These are phyloP conservation scores for Antheraea mylitta DNA, from an alignment of 1,140 invertebrate species.

Conservation along the genomic window DNA sequence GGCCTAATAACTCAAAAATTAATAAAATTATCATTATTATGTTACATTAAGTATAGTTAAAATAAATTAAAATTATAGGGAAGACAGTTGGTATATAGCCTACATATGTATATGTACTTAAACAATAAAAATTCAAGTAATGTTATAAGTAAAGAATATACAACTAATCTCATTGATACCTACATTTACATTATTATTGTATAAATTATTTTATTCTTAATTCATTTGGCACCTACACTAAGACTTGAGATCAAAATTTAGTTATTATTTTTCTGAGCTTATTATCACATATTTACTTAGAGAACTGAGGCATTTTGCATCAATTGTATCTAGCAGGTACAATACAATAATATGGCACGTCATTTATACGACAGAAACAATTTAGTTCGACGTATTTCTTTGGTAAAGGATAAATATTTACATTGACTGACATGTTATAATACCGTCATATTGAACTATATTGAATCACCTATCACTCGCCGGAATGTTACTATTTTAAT, in stretches of 20 bases:
- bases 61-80: neutral
- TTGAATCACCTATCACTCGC: no score
- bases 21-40: neutral
- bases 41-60: neutral
- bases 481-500: no score
- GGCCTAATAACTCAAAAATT: neutral
- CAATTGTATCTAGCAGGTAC: conserved; percentile 1
- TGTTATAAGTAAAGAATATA: neutral
- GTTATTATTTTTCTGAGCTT: conserved; percentile 10
- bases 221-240: conserved; percentile 9
- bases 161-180: neutral
- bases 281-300: conserved; percentile 12
- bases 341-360: conserved; percentile 4
- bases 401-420: neutral
- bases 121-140: neutral
- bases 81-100: neutral
- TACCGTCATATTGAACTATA: neutral
- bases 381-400: neutral
- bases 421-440: neutral
- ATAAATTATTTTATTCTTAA: neutral
- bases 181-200: neutral
- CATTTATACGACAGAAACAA: neutral
- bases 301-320: conserved; percentile 11
- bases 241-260: conserved; percentile 4
- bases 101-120: neutral